A percentile compares a stretch with the other conserved stretches of the same genome.
phyloP scores from a whole-genome alignment of 2,797 vertebrate species.

The Gymnocypris eckloni region DNA sequence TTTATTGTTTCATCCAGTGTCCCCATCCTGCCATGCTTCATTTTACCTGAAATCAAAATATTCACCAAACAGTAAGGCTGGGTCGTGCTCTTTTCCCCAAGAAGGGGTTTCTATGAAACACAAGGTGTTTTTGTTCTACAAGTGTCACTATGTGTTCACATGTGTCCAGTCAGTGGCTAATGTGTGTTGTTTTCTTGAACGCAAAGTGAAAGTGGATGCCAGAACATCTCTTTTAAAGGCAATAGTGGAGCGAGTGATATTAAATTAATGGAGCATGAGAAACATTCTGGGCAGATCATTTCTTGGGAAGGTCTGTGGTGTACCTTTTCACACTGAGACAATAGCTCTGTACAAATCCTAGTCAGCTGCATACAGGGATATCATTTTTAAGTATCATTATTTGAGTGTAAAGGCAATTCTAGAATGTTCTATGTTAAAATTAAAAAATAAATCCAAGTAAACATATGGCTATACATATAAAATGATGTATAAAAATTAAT shows the following conservation, averaged over 20 bases:
- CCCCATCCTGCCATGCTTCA: conserved; percentile 55
- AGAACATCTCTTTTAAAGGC: conserved; percentile 5
- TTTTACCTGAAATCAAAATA: conserved; percentile 56
- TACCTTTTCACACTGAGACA: not conserved
- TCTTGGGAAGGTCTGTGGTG: not conserved
- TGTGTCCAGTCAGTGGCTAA: not conserved
- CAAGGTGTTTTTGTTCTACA: conserved; percentile 7
- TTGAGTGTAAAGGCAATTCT: not conserved
- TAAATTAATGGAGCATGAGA: conserved; percentile 17
- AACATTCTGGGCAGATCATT: not conserved
- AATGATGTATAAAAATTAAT: too few species aligned
- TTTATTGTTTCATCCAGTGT: conserved; percentile 59
- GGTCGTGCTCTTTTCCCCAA: conserved; percentile 1
- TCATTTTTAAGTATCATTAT: not conserved
- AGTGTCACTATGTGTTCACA: not conserved
- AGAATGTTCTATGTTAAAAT: too few species aligned
- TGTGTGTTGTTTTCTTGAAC: conserved; percentile 1
- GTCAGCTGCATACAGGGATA: not conserved
- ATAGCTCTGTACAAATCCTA: not conserved
- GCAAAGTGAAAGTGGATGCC: not conserved
- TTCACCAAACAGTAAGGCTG: too few species aligned
- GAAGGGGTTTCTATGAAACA: not conserved
- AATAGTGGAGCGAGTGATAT: not conserved
- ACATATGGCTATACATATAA: not conserved
- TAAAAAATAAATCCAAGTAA: not conserved